Percentiles rank a stretch among this genome's conserved stretches.
Conservation (phyloP, 1,140 invertebrate genomes). For the Sesamia nonagrioides region DNA sequence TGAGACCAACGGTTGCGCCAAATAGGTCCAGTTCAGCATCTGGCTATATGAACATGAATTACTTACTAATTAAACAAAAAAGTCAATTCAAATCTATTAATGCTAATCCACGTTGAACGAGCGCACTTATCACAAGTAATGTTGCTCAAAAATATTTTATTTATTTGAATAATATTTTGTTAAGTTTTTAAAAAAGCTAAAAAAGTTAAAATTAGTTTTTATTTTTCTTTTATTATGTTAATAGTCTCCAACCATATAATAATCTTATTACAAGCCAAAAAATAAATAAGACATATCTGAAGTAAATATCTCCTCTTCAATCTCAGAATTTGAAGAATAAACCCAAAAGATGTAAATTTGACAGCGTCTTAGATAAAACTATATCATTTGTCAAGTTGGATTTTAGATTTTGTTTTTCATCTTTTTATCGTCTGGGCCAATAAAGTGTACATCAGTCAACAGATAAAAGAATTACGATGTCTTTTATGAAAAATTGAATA, state of each 20-base stretch:
- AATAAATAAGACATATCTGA: background rate
- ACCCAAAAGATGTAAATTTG: background rate
- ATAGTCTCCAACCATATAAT: background rate
- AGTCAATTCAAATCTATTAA: no score
- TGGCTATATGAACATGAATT: no score
- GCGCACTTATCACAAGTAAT: no score
- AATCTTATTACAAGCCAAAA: background rate
- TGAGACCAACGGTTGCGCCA: no score
- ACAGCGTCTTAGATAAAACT: background rate
- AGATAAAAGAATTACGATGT: constrained; percentile 35
- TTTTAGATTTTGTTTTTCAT: constrained; percentile 30
- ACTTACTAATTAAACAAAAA: no score
- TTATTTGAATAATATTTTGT: no score
- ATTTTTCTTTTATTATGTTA: background rate
- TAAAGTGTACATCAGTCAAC: constrained; percentile 34
- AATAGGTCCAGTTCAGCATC: no score
- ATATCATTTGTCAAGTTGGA: constrained; percentile 1
- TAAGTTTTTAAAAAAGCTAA: no score
- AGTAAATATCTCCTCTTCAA: background rate
- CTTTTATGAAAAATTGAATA: constrained; percentile 24
- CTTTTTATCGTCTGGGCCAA: constrained; percentile 8
- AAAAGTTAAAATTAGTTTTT: no score
- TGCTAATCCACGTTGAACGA: no score
- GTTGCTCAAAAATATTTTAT: no score
- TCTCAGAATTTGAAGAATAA: background rate